A percentile compares a stretch with the other conserved stretches of the same genome.
These are phyloP conservation scores for Xenus cinereus DNA, from an alignment of 2,113 vertebrate species.

Conservation along the genomic window DNA sequence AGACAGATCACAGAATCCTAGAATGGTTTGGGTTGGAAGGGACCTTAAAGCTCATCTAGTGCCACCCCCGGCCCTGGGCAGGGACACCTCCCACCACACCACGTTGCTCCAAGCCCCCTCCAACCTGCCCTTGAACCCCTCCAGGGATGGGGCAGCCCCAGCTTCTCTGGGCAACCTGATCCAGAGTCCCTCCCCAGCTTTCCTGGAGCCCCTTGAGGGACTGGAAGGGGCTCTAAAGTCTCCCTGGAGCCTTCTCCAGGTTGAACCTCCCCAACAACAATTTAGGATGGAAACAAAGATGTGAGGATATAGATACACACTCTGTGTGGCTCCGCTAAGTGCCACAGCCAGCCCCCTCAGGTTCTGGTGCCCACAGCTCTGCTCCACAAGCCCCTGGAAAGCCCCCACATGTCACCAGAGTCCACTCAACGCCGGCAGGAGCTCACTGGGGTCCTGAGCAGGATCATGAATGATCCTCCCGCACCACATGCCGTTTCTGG, in stretches of 20 bases:
- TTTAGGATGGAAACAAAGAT: background rate
- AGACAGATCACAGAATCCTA: background rate
- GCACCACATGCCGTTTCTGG: fast-evolving
- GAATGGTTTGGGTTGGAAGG: background rate
- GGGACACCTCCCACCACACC: background rate
- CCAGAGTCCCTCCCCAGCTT: background rate
- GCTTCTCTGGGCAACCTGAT: background rate
- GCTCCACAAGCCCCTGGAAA: background rate
- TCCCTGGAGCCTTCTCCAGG: background rate
- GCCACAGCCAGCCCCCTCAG: background rate
- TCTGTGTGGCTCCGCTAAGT: background rate
- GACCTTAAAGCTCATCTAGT: background rate
- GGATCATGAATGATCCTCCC: background rate
- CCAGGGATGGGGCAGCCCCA: background rate
- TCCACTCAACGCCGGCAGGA: fast-evolving
- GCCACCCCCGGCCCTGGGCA: background rate
- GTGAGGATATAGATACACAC: fast-evolving
- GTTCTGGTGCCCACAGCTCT: background rate
- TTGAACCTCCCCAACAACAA: background rate
- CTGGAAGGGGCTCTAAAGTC: background rate
- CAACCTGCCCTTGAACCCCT: background rate
- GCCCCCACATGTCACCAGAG: fast-evolving
- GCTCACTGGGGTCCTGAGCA: fast-evolving
- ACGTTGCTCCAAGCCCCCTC: background rate
- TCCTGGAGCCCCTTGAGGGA: too few species aligned